These are phyloP conservation scores for Anabacerthia variegaticeps DNA, from an alignment of 2,797 vertebrate genomes.

Conservation along the genomic window DNA sequence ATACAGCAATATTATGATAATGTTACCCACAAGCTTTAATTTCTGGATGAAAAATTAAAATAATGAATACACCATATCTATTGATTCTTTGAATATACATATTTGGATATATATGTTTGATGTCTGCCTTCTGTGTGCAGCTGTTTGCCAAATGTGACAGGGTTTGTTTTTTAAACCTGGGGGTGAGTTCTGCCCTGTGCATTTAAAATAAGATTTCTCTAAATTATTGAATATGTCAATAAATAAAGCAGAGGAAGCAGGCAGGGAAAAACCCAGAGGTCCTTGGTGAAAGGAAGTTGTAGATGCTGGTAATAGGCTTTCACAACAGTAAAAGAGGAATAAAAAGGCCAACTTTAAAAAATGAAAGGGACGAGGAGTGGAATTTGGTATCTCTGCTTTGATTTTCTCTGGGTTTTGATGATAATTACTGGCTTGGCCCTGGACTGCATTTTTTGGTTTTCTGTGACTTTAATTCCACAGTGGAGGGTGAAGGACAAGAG, in stretches of 20 bases:
- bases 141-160: constrained; percentile 38
- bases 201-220: constrained; percentile 62
- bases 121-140: constrained; percentile 7
- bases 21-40: not conserved
- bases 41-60: constrained; percentile 3
- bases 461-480: not conserved
- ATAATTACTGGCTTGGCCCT: not conserved
- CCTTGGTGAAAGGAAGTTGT: constrained; percentile 47
- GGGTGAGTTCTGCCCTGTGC: constrained; percentile 50
- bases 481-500: not conserved
- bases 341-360: not conserved
- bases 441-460: not conserved
- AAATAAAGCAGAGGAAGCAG: constrained; percentile 52
- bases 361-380: not conserved
- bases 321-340: not conserved
- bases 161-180: constrained; percentile 63
- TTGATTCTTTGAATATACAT: constrained; percentile 41
- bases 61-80: not conserved
- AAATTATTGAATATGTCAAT: constrained; percentile 68
- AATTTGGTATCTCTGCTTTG: not conserved
- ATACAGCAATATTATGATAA: not conserved
- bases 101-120: constrained; percentile 1
- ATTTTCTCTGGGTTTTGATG: constrained; percentile 5
- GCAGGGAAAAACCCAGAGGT: constrained; percentile 52
- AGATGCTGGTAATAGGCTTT: not conserved